phyloP scores from a whole-genome alignment of 2,888 invertebrate species.

The Peribatodes rhomboidaria region DNA sequence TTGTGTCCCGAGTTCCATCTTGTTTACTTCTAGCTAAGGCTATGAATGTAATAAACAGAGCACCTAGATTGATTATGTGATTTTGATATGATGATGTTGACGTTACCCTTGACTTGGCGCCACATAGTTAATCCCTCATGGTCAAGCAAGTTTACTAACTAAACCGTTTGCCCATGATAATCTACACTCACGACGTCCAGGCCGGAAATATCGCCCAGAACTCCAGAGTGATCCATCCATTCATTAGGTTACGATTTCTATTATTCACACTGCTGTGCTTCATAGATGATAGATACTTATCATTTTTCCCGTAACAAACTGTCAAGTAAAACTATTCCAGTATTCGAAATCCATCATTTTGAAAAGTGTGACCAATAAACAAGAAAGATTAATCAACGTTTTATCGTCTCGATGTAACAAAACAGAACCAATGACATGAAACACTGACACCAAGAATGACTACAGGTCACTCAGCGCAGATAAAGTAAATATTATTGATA shows the following conservation, averaged over 20 bases:
- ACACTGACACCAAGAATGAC: slow-evolving; percentile 67
- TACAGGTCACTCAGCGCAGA: slow-evolving; percentile 68
- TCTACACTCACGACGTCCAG: neutral
- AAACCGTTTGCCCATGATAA: neutral
- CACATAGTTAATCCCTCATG: neutral
- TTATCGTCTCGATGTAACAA: slow-evolving; percentile 56
- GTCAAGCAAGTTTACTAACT: neutral
- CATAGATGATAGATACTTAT: neutral
- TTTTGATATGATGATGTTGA: too few relatives aligned
- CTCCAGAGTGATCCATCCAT: neutral
- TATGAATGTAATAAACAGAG: too few relatives aligned
- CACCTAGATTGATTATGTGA: too few relatives aligned
- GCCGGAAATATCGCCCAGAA: too few relatives aligned
- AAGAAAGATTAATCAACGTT: slow-evolving; percentile 41
- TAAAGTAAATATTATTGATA: slow-evolving; percentile 67
- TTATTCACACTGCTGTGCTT: neutral
- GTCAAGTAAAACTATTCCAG: neutral
- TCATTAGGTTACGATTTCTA: neutral
- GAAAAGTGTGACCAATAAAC: slow-evolving; percentile 21
- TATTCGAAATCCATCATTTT: slow-evolving; percentile 3
- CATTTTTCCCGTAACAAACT: neutral
- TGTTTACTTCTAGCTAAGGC: too few relatives aligned
- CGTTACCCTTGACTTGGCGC: neutral
- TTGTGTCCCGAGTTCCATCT: too few relatives aligned
- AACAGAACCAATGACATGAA: slow-evolving; percentile 64